phyloP scores from a whole-genome alignment of 1,140 invertebrate genomes.

The Heliconius eleuchia region DNA sequence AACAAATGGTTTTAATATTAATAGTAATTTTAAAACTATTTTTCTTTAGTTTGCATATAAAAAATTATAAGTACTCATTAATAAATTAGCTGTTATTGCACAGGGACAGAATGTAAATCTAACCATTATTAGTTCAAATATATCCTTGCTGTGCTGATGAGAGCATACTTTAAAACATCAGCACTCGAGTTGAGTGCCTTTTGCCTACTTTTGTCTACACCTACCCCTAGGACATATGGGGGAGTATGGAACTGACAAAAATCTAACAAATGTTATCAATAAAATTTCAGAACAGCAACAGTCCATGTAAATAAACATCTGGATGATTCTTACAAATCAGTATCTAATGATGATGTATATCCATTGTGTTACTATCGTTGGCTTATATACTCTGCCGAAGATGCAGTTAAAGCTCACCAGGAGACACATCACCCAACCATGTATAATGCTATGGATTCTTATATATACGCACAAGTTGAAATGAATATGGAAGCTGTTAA shows the following conservation, averaged over 20 bases:
- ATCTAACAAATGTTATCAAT: neutral
- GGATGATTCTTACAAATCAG: constrained; percentile 82
- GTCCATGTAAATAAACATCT: constrained; percentile 69
- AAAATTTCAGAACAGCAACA: constrained; percentile 46
- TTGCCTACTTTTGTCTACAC: no score
- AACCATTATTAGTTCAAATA: no score
- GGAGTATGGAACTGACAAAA: no score
- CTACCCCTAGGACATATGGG: no score
- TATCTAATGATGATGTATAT: constrained; percentile 86
- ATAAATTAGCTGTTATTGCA: neutral
- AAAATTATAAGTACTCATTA: neutral
- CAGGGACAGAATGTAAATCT: no score
- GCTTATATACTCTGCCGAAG: constrained; percentile 84
- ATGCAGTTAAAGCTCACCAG: constrained; percentile 87
- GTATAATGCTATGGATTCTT: constrained; percentile 86
- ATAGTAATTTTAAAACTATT: no score
- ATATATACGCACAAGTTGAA: constrained; percentile 85
- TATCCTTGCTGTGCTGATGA: no score
- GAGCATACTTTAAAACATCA: no score
- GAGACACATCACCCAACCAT: constrained; percentile 90
- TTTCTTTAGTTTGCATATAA: no score
- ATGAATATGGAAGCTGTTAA: constrained; percentile 85
- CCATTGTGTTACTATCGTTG: constrained; percentile 83
- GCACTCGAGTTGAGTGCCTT: no score
- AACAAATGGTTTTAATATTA: no score